Conservation (phyloP, 2,797 vertebrate species). For the Artibeus lituratus region DNA sequence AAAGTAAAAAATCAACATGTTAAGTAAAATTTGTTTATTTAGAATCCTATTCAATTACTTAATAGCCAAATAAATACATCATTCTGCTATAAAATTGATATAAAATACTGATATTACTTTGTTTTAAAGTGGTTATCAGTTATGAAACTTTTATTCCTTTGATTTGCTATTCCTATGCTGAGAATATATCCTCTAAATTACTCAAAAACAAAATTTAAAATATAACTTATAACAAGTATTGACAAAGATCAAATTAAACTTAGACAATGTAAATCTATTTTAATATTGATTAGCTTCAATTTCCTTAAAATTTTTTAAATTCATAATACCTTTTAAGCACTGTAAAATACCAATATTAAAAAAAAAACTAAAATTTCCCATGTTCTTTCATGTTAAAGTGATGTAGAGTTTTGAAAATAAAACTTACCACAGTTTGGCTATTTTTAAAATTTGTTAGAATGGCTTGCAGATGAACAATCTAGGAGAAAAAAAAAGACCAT, state of each 20-base stretch:
- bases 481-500: conserved; percentile 47
- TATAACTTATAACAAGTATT: background rate
- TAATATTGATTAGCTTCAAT: background rate
- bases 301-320: conserved; percentile 41
- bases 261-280: background rate
- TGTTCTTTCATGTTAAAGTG: background rate
- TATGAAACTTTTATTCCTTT: background rate
- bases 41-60: background rate
- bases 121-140: background rate
- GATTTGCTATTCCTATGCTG: background rate
- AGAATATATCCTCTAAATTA: background rate
- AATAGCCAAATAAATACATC: background rate
- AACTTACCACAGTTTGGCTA: conserved; percentile 87
- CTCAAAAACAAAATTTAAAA: conserved; percentile 47
- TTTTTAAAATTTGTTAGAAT: conserved; percentile 86
- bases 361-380: background rate
- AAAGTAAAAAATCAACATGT: conserved; percentile 19
- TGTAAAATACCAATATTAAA: conserved; percentile 6
- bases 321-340: conserved; percentile 11
- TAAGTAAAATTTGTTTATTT: background rate
- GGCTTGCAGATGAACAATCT: conserved; percentile 92
- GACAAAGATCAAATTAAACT: conserved; percentile 16
- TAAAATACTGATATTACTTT: background rate
- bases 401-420: conserved; percentile 1
- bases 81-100: background rate